Conservation (phyloP, 2,888 invertebrate genomes). For the Callimorpha dominula region DNA sequence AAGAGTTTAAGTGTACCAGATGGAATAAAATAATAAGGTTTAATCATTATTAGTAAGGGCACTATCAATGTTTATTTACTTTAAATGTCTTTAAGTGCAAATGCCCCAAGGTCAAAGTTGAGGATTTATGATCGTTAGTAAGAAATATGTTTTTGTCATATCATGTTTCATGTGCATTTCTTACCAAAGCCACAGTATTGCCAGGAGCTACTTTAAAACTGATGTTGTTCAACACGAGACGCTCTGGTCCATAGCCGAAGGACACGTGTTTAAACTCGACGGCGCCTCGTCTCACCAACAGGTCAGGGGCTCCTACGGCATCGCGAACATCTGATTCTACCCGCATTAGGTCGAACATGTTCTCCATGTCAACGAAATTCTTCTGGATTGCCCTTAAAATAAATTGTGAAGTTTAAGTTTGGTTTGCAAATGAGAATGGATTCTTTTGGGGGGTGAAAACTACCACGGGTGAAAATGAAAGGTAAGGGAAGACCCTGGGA, state of each 20-base stretch:
- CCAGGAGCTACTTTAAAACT: constrained; percentile 94
- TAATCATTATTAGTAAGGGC: neutral
- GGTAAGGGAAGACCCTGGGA: too few species aligned
- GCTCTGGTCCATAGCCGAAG: constrained; percentile 95
- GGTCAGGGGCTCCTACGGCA: constrained; percentile 91
- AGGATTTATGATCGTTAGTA: neutral
- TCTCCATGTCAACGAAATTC: constrained; percentile 99
- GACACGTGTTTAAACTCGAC: constrained; percentile 96
- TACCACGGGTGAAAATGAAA: too few species aligned
- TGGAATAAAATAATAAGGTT: neutral
- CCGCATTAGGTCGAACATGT: constrained; percentile 98
- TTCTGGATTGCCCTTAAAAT: constrained; percentile 95
- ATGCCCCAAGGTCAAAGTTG: neutral
- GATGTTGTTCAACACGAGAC: constrained; percentile 91
- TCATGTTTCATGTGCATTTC: constrained; percentile 35
- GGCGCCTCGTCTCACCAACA: constrained; percentile 89
- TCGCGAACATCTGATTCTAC: constrained; percentile 96
- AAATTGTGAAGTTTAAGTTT: neutral
- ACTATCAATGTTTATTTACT: neutral
- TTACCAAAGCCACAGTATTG: constrained; percentile 93
- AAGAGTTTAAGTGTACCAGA: too few species aligned
- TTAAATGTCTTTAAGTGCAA: neutral
- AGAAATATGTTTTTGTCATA: too few species aligned
- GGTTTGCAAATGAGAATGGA: neutral
- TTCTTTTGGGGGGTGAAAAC: neutral